Base-by-base conservation (phyloP, 1,140 invertebrate species). In the Cheumatopsyche charites region DNA sequence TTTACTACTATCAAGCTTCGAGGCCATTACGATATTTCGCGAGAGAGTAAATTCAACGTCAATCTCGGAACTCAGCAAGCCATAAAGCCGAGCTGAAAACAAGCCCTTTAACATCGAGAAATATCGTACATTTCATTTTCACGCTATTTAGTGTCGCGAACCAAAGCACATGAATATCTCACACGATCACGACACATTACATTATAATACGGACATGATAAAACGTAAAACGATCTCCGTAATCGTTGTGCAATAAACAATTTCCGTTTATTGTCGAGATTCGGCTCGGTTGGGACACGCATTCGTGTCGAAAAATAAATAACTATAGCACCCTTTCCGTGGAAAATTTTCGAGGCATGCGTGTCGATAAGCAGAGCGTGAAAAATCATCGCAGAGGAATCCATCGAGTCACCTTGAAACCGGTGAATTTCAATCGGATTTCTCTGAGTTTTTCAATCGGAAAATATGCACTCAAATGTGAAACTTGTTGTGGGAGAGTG, bases 401-500 rank as follows among this genome's bases (percentile, higher is more conserved):
- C 23, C 12, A 68, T 42, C 12, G 4, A 55, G 15, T 68, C 25
- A 55, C 63, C 63, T 66, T 66, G 63, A 47, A 66, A 47, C n/a
- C 23, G 19, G 36, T 66, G 63, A 68, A 68, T 68, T 68, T 52
- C 47, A 55, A 68, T 36, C 29, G 11, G 66, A 68, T 68, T 68
- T 68, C 66, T 68, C 66, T 36, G 47, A n/a, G 25, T 36, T 13
- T 68, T 68, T 68, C 47, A 58, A 36, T 68, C 25, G 25, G 29
- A 55, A 68, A 55, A 68, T 68, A 68, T 68, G 49, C 49, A 58
- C n/a, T n/a, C 47, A 68, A 52, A 68, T 68, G 47, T 55, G 49
- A 68, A 68, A 68, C 66, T 12, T 36, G 47, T 21, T 47, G 36
- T 47, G 21, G 47, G 25, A 68, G 66, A 68, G 49, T 55, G 66